phyloP scores from a whole-genome alignment of 2,888 invertebrate genomes.

The Chloromyia formosa region DNA sequence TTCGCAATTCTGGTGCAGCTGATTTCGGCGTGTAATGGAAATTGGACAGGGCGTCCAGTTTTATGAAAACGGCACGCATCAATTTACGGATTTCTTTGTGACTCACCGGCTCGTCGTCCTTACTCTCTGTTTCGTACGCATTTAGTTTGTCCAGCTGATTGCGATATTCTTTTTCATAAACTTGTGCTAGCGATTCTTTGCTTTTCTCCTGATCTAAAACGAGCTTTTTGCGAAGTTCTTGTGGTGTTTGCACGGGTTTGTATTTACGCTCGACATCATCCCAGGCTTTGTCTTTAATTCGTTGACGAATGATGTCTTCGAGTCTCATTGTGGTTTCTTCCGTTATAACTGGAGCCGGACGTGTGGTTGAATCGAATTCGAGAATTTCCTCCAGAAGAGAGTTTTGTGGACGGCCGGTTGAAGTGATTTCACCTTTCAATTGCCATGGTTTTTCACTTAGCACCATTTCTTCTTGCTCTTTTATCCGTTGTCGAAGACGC shows the following conservation, averaged over 20 bases:
- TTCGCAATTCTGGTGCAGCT: slow-evolving; percentile 85
- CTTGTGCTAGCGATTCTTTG: slow-evolving; percentile 89
- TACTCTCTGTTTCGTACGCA: slow-evolving; percentile 55
- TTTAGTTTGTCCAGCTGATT: slow-evolving; percentile 69
- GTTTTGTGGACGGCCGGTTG: slow-evolving; percentile 84
- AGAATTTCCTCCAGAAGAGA: slow-evolving; percentile 91
- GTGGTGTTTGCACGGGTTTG: slow-evolving; percentile 82
- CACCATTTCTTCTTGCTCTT: slow-evolving; percentile 75
- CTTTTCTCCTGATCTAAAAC: slow-evolving; percentile 93
- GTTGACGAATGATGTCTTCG: slow-evolving; percentile 89
- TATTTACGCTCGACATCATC: slow-evolving; percentile 91
- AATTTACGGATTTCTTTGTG: slow-evolving; percentile 80
- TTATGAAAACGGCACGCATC: slow-evolving; percentile 80
- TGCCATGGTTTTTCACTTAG: slow-evolving; percentile 93
- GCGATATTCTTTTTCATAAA: slow-evolving; percentile 90
- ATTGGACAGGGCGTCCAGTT: slow-evolving; percentile 92
- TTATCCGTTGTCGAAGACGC: slow-evolving; percentile 74
- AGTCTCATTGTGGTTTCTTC: slow-evolving; percentile 86
- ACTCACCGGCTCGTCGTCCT: slow-evolving; percentile 75
- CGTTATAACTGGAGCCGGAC: slow-evolving; percentile 91
- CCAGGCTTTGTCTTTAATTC: slow-evolving; percentile 93
- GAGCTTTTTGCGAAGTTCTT: slow-evolving; percentile 86
- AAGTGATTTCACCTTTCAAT: slow-evolving; percentile 88
- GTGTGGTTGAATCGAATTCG: slow-evolving; percentile 84
- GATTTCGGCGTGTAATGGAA: slow-evolving; percentile 93